Conservation (phyloP, 2,888 invertebrate species). For the Tribolium freemani region DNA sequence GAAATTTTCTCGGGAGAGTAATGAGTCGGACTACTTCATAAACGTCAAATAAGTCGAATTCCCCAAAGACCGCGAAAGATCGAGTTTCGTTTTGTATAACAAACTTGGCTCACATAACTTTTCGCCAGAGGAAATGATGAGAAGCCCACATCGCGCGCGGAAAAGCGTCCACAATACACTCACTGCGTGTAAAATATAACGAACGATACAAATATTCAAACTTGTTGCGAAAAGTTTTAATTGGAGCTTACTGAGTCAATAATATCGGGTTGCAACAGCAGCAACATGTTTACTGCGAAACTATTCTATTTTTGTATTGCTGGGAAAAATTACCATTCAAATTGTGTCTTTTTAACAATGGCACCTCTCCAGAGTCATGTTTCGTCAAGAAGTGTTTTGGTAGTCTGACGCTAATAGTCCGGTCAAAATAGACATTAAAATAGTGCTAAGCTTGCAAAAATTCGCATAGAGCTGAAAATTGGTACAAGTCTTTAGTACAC, state of each 20-base stretch:
- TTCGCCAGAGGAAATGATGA: constrained; percentile 13
- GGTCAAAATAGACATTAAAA: no score
- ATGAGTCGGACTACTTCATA: constrained; percentile 27
- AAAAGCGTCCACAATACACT: not conserved
- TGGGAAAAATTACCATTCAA: not conserved
- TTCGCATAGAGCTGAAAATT: no score
- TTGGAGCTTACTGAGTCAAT: not conserved
- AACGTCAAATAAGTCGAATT: constrained; percentile 37
- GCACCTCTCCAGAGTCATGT: no score
- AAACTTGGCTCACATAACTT: constrained; percentile 30
- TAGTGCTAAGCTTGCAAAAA: no score
- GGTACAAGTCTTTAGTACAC: no score
- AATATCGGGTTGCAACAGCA: no score
- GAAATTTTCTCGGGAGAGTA: constrained; percentile 22
- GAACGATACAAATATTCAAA: not conserved
- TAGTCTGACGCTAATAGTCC: no score
- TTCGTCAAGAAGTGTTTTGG: no score
- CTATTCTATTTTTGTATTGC: not conserved
- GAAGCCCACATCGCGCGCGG: not conserved
- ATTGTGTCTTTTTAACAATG: not conserved
- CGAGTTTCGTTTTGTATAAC: constrained; percentile 25
- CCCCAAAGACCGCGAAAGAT: constrained; percentile 22
- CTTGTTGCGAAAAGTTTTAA: not conserved
- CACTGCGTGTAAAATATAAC: not conserved
- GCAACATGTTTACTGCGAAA: no score